Base-by-base conservation (phyloP, 2,113 vertebrate genomes). In the Cnemophilus loriae region DNA sequence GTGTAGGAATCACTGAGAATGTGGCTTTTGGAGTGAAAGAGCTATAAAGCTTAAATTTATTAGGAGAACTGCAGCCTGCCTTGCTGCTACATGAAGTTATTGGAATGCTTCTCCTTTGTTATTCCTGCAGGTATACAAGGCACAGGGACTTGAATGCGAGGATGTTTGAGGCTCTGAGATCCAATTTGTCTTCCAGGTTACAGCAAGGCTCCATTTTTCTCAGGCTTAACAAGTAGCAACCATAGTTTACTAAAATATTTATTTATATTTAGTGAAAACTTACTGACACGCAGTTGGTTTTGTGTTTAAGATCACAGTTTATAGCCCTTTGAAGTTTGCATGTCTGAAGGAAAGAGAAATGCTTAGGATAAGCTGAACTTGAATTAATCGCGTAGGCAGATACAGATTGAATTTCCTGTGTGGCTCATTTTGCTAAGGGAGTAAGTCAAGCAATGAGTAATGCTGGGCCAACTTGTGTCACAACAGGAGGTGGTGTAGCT, bases 241-340 rank as follows among this genome's bases (percentile, higher is more conserved):
- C 63, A 5, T 44, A 37, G 65, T 93, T 91, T 57, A 64, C 65
- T 90, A 41, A 96, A 88, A 91, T 96, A 74, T 64, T 87, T 85
- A 47, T 87, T 95, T 93, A 57, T 81, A 78, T 93, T 59, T 89
- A 52, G 37, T 26, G 71, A 55, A 91, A 96, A 86, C 44, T 53
- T 83, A 64, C 35, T 84, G 68, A 57, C 41, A 44, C 6, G 4
- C 55, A 37, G 9, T 85, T 91, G 69, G 80, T 83, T 96, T 90
- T 70, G 73, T 2, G 4, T 95, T 93, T 93, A 81, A 52, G 89
- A 95, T 90, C 82, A 60, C 55, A 73, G 84, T 95, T 96, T 94
- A 50, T 70, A 59, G 77, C 65, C 76, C 74, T 95, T 95, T 96
- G 93, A 97, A 96, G 91, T 87, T 89, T 65, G n/a, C 22, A 2